Percentiles rank a stretch among this genome's conserved stretches.
phyloP scores from a whole-genome alignment of 2,888 invertebrate genomes.

The Amblyjoppa fuscipennis region DNA sequence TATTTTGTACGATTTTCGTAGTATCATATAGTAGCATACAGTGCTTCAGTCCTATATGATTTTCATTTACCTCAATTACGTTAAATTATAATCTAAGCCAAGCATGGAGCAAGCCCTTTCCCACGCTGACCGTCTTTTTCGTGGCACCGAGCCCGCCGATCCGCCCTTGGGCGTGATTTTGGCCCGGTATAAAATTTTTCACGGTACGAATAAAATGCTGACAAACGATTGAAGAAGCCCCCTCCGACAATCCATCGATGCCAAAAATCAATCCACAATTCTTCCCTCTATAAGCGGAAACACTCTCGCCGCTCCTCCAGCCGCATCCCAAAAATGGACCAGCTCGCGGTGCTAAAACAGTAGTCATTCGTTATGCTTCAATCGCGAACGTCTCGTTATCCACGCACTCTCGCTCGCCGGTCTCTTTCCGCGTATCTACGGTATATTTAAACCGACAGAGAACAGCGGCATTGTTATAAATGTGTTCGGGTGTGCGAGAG shows the following conservation, averaged over 20 bases:
- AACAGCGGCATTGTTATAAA: constrained; percentile 60
- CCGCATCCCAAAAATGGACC: constrained; percentile 10
- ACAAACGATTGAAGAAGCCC: background rate
- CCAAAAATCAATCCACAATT: constrained; percentile 39
- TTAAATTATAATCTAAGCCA: too few relatives aligned
- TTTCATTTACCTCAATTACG: too few relatives aligned
- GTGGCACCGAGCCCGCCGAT: too few relatives aligned
- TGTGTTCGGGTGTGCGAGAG: constrained; percentile 41
- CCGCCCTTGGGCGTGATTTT: too few relatives aligned
- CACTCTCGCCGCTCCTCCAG: constrained; percentile 3
- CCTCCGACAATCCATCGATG: background rate
- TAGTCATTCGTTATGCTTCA: constrained; percentile 55
- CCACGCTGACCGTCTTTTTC: too few relatives aligned
- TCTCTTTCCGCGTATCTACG: background rate
- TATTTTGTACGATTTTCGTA: too few relatives aligned
- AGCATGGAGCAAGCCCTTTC: too few relatives aligned
- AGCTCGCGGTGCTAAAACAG: constrained; percentile 35
- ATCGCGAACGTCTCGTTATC: constrained; percentile 59
- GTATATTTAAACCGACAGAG: constrained; percentile 48
- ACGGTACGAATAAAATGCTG: too few relatives aligned
- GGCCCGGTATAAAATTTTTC: too few relatives aligned
- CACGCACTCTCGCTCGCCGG: constrained; percentile 14
- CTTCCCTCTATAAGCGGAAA: constrained; percentile 9
- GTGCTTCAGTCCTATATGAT: too few relatives aligned
- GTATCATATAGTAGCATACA: too few relatives aligned